These are phyloP conservation scores for Octomys mimax DNA, from an alignment of 2,797 vertebrate species.

Conservation along the genomic window DNA sequence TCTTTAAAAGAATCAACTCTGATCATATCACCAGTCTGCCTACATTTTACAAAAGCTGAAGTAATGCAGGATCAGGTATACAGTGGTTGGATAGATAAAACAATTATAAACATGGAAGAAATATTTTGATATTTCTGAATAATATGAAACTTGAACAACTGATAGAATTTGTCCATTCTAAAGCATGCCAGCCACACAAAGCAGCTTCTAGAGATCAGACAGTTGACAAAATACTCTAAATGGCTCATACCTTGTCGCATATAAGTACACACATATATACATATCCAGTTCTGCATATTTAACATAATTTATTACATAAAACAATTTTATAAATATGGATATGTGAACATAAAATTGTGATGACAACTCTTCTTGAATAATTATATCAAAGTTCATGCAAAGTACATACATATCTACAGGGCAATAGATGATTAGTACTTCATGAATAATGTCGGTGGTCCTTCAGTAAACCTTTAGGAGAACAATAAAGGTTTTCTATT, in stretches of 20 bases:
- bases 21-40: not conserved
- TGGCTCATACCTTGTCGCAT: not conserved
- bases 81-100: not conserved
- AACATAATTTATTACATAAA: not conserved
- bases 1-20: not conserved
- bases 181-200: not conserved
- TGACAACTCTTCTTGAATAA: constrained; percentile 5
- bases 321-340: not conserved
- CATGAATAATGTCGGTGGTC: not conserved
- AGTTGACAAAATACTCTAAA: not conserved
- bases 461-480: not conserved
- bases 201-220: not conserved
- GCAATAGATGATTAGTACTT: not conserved
- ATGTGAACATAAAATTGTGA: not conserved
- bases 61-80: not conserved
- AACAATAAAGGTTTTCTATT: not conserved
- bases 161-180: not conserved
- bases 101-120: not conserved
- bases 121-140: not conserved
- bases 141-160: not conserved
- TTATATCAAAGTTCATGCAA: not conserved
- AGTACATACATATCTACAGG: not conserved
- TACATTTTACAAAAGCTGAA: not conserved
- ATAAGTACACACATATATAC: not conserved
- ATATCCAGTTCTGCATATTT: not conserved